Base-by-base conservation (phyloP, 2,797 vertebrate genomes). In the Spinus olivaceus region DNA sequence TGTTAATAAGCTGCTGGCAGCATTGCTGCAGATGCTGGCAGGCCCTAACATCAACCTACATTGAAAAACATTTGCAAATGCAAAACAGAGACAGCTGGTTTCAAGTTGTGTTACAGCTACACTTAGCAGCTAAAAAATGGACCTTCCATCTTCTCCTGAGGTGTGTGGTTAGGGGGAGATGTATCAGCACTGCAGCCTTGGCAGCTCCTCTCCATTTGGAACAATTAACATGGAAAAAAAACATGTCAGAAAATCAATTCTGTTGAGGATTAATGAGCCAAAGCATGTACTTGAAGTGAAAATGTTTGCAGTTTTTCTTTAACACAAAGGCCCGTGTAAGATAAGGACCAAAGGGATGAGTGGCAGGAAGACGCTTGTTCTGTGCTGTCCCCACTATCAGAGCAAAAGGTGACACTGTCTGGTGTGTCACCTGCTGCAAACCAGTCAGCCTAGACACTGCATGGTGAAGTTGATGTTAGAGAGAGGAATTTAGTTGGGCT, bases 191-290 rank as follows among this genome's bases (percentile, higher is more conserved):
- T 57, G 17, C 25, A 69, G 33, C 39, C 30, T 69, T 86, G 82
- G 39, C 91, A 93, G 47, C 12, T 33, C 6, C 24, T 50, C 59
- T 92, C 79, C 27, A 2, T 92, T 83, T 87, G 44, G n/a, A 83
- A 72, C 69, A 91, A 96, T 88, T 95, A 94, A 72, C 63, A 53
- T 28, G 37, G 57, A 14, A 57, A 82, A 82, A 81, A 81, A 84
- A 42, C 30, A 65, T 21, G 61, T 32, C 80, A 86, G 73, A 83
- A 96, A 92, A 96, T 94, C 92, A 79, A 92, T 92, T 44, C 8
- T 47, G 60, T 54, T 49, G 70, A 72, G 51, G 60, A 78, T 79
- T 92, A 91, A 94, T 50, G 92, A 94, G 25, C 59, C 30, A 4
- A 81, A 91, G 27, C 60, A 25, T 14, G 63, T 72, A 59, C 59